Evolutionary conservation across 1,140 invertebrate genomes (phyloP).

Genomic region (Asobara japonica): DNA sequence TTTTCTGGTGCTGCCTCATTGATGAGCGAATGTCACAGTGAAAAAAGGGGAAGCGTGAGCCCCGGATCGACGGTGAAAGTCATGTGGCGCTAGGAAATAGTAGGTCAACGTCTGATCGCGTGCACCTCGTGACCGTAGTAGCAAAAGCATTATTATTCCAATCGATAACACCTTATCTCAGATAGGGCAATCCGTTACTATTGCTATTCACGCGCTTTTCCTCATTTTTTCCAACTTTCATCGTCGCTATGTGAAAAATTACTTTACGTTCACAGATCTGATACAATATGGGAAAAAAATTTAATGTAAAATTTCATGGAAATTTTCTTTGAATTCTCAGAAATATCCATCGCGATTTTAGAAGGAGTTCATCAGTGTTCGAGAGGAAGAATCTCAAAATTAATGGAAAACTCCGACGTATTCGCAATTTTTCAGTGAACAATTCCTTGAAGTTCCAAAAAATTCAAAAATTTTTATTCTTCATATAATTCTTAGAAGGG

Average conservation of each 20-base stretch:
- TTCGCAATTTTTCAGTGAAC: too few relatives aligned
- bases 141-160: slow-evolving; percentile 13
- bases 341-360: too few relatives aligned
- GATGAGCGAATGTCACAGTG: not conserved
- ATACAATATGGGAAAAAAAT: not conserved
- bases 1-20: not conserved
- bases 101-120: slow-evolving; percentile 29
- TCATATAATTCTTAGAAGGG: too few relatives aligned
- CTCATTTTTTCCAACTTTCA: not conserved
- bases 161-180: slow-evolving; percentile 22
- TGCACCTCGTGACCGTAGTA: slow-evolving; percentile 20
- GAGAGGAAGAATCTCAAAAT: too few relatives aligned
- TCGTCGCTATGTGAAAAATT: not conserved
- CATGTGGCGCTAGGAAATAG: not conserved
- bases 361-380: too few relatives aligned
- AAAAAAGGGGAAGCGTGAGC: not conserved
- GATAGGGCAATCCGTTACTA: not conserved
- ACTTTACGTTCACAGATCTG: not conserved
- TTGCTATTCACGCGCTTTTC: not conserved
- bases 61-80: slow-evolving; percentile 13
- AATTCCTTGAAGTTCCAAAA: too few relatives aligned
- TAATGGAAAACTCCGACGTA: too few relatives aligned
- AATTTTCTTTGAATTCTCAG: too few relatives aligned
- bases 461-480: too few relatives aligned
- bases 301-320: too few relatives aligned